phyloP scores from a whole-genome alignment of 2,113 vertebrate genomes.

The Cercopithecus mona region DNA sequence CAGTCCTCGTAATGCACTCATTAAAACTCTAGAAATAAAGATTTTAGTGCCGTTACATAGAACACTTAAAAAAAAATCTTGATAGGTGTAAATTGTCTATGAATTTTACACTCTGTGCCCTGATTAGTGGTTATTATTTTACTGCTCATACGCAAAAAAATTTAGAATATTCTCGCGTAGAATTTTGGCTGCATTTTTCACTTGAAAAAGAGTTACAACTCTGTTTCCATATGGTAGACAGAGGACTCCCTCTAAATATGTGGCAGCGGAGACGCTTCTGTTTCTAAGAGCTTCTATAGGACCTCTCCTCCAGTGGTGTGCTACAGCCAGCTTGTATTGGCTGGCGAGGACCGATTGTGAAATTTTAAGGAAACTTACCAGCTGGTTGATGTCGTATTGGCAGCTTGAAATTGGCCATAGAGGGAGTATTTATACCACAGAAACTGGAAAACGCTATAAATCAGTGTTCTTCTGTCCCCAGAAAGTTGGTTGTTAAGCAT shows the following conservation, averaged over 20 bases:
- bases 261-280: not conserved
- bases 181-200: not conserved
- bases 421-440: not conserved
- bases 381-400: not conserved
- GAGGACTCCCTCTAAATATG: not conserved
- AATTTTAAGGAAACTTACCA: not conserved
- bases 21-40: slow-evolving; percentile 56
- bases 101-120: slow-evolving; percentile 7
- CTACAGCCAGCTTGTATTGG: not conserved
- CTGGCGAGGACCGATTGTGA: not conserved
- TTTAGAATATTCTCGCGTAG: not conserved
- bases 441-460: not conserved
- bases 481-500: not conserved
- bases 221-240: not conserved
- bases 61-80: slow-evolving; percentile 54
- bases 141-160: not conserved
- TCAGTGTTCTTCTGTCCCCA: too few relatives aligned
- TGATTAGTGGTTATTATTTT: slow-evolving; percentile 46
- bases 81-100: slow-evolving; percentile 16
- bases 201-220: not conserved
- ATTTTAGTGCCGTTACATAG: slow-evolving; percentile 62
- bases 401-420: not conserved
- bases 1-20: slow-evolving; percentile 53
- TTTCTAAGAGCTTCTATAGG: not conserved
- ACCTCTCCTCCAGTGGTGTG: not conserved